Evolutionary conservation across 2,888 invertebrate species (phyloP), one percentile per base, ranked within the genome.

Genomic region (Synanthedon tipuliformis): DNA sequence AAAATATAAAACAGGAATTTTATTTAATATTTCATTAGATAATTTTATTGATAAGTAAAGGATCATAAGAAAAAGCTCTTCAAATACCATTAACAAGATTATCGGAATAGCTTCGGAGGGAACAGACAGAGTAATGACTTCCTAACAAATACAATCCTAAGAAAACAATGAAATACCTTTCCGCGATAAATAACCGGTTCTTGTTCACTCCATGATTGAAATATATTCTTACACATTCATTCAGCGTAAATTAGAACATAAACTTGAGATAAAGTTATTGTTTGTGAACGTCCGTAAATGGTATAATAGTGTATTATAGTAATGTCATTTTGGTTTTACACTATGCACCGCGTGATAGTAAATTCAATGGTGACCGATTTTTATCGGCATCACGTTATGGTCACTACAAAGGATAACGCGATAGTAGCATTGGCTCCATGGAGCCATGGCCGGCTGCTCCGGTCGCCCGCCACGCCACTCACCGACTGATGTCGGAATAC

Each of bases 401-500:
- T 63, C 68, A 78, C 72, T 78, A 79, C 79, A 80, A 81, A 79
- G 76, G 67, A 67, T 60, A 71, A 64, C 79, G 76, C 71, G 69
- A 62, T 64, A 61, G 61, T 55, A 57, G 59, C 52, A 62, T 61
- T 66, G 72, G 69, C 66, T 60, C 57, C 56, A 61, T 57, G 67
- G 64, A 63, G 68, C 73, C 81, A 80, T 80, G 75, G 64, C 69
- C 78, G 69, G 68, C 64, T 66, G 69, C 70, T 73, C 74, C 68
- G 69, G 71, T 67, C 78, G 80, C 74, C 73, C 71, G 73, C 78
- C 79, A 76, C 71, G 73, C 78, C 79, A 76, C 71, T 75, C 67
- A 71, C 83, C 83, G 77, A 87, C 87, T 87, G 84, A 84, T 85
- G 85, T 78, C 75, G 73, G 72, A 75, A 75, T 71, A 75, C 81